Percentiles rank a stretch among this genome's conserved stretches.
phyloP scores from a whole-genome alignment of 92 coral and sea anemone genomes.

The Epizoanthus rinbou region DNA sequence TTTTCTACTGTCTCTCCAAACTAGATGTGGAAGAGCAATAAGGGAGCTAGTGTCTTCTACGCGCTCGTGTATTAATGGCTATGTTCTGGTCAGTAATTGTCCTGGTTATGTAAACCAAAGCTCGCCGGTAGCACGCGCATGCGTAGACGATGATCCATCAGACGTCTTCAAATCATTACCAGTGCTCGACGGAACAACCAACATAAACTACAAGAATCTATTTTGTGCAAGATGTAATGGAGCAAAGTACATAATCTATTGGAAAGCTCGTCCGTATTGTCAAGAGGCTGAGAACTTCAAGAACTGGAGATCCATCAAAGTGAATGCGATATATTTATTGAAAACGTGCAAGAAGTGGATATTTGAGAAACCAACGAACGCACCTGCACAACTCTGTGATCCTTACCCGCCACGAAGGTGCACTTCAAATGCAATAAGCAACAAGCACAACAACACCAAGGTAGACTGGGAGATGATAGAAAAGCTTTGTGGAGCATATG shows the following conservation, averaged over 20 bases:
- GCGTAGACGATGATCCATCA: constrained; percentile 9
- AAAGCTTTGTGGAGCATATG: constrained; percentile 10
- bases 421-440: too few relatives aligned
- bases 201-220: background rate
- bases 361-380: too few relatives aligned
- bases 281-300: too few relatives aligned
- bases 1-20: too few relatives aligned
- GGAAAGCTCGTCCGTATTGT: background rate
- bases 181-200: constrained; percentile 6
- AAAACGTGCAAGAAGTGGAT: too few relatives aligned
- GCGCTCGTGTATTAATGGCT: constrained; percentile 3
- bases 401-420: too few relatives aligned
- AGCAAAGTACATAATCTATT: background rate
- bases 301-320: too few relatives aligned
- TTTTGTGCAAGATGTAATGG: constrained; percentile 20
- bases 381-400: too few relatives aligned
- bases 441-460: background rate
- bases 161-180: background rate
- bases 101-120: background rate
- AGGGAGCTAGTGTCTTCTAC: background rate
- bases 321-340: too few relatives aligned
- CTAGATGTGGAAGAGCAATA: too few relatives aligned
- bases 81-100: background rate
- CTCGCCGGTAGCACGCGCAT: constrained; percentile 14
- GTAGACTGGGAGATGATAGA: background rate